These are phyloP conservation scores for Ericerus pela DNA, from an alignment of 1,140 invertebrate genomes.

Conservation along the genomic window DNA sequence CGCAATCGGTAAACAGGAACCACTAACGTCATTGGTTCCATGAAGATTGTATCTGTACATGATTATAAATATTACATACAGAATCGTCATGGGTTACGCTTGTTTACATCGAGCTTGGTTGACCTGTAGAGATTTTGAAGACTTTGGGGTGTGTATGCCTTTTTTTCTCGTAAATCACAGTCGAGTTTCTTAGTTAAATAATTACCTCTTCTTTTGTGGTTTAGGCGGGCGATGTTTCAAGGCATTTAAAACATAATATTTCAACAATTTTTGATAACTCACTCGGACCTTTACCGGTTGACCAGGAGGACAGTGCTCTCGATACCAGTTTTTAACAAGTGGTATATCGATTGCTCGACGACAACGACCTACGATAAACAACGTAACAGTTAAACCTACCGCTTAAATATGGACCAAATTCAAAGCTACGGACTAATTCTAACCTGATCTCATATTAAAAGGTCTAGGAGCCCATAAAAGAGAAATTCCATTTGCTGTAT, in stretches of 20 bases:
- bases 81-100: no score
- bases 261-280: constrained; percentile 96
- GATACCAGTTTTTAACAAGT: constrained; percentile 92
- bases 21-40: no score
- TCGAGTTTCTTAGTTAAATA: constrained; percentile 5
- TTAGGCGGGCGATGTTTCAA: constrained; percentile 94
- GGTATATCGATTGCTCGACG: constrained; percentile 92
- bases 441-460: constrained; percentile 86
- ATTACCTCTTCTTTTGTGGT: constrained; percentile 88
- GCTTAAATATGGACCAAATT: background rate
- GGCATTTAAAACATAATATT: constrained; percentile 96
- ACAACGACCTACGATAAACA: constrained; percentile 39
- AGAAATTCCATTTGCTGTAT: constrained; percentile 97
- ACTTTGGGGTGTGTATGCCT: no score
- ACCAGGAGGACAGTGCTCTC: constrained; percentile 94
- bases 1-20: no score
- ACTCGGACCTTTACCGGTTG: constrained; percentile 99
- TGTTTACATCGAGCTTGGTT: no score
- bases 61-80: no score
- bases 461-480: constrained; percentile 96
- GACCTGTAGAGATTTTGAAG: no score
- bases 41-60: no score
- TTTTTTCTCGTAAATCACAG: no score
- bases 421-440: background rate
- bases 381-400: no score